These are phyloP conservation scores for Drosophila kepulauana DNA, from an alignment of 1,140 invertebrate species.

Conservation along the genomic window DNA sequence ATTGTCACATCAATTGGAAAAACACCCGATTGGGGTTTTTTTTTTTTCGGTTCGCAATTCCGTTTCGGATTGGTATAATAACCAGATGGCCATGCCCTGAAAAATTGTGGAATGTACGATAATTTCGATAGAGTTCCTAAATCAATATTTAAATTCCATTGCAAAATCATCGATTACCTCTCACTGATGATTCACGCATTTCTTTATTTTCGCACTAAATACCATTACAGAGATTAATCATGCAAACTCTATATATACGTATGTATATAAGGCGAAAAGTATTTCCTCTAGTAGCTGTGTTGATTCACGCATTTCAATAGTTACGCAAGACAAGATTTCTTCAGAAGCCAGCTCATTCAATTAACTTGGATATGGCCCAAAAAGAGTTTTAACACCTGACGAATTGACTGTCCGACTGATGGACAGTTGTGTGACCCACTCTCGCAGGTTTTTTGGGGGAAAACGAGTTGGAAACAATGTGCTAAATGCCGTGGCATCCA, in stretches of 20 bases:
- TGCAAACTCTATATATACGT: not conserved
- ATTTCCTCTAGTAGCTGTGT: constrained; percentile 2
- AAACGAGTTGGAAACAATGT: constrained; percentile 18
- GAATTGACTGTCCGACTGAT: not conserved
- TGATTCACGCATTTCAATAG: constrained; percentile 12
- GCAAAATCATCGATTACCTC: too few species aligned
- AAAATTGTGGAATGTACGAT: not conserved
- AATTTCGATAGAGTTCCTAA: too few species aligned
- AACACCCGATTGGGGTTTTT: not conserved
- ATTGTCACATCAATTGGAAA: not conserved
- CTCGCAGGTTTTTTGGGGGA: not conserved
- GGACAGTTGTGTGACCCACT: constrained; percentile 31
- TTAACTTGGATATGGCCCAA: constrained; percentile 15
- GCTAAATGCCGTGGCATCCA: constrained; percentile 23
- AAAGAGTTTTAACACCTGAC: constrained; percentile 20
- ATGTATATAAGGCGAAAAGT: too few species aligned
- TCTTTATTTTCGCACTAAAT: too few species aligned
- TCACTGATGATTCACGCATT: too few species aligned
- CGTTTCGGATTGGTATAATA: not conserved
- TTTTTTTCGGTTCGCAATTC: not conserved
- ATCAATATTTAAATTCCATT: too few species aligned
- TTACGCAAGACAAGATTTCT: constrained; percentile 6
- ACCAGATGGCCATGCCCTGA: not conserved
- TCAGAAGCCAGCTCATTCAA: constrained; percentile 15
- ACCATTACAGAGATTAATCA: not conserved